These are phyloP conservation scores for Orcinus orca DNA, from an alignment of 2,113 vertebrate species.

Conservation along the genomic window DNA sequence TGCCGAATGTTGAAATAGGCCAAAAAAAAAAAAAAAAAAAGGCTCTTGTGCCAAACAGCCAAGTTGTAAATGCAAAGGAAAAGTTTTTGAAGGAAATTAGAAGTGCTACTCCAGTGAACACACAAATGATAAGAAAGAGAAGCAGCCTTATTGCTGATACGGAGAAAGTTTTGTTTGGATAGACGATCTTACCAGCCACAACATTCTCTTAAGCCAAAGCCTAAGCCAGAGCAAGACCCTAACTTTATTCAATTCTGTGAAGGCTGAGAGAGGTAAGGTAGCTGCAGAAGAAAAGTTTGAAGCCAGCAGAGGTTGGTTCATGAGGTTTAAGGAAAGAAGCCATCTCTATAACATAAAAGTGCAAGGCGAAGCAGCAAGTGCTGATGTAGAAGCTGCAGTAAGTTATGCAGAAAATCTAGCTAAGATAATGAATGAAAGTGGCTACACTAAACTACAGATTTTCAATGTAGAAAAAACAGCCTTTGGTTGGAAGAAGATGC, in stretches of 20 bases:
- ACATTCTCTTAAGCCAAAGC: background rate
- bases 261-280: background rate
- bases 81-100: background rate
- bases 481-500: no score
- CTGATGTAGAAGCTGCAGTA: background rate
- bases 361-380: background rate
- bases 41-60: background rate
- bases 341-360: background rate
- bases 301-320: background rate
- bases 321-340: background rate
- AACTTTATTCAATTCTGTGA: background rate
- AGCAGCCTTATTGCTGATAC: background rate
- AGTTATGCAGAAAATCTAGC: background rate
- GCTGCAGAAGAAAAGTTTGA: background rate
- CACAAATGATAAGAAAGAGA: background rate
- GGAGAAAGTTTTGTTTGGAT: background rate
- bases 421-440: background rate
- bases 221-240: background rate
- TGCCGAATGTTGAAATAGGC: no score
- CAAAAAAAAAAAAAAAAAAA: background rate
- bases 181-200: background rate
- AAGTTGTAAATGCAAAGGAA: background rate
- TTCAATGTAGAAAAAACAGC: no score
- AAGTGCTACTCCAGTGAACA: background rate
- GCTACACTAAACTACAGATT: background rate